phyloP scores from a whole-genome alignment of 1,140 invertebrate genomes.

The Formica selysi region DNA sequence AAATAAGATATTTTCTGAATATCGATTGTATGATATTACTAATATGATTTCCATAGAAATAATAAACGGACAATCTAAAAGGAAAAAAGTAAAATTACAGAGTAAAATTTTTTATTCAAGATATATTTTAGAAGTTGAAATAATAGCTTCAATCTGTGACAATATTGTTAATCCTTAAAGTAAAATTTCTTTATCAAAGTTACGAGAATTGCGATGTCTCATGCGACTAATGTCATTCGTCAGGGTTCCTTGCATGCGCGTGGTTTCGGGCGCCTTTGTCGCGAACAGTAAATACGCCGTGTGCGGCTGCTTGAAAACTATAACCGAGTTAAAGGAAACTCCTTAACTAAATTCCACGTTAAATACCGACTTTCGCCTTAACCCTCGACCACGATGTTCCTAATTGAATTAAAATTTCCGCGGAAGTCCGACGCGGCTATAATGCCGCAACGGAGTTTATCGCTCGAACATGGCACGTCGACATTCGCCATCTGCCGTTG shows the following conservation, averaged over 20 bases:
- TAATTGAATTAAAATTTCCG: constrained; percentile 74
- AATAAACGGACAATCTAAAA: background rate
- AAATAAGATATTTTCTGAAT: background rate
- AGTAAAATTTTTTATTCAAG: background rate
- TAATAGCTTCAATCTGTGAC: background rate
- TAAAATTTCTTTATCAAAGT: background rate
- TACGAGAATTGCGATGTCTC: background rate
- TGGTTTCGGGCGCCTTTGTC: constrained; percentile 39
- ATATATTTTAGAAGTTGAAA: background rate
- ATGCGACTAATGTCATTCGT: constrained; percentile 26
- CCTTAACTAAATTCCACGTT: constrained; percentile 77
- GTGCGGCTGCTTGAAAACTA: constrained; percentile 71
- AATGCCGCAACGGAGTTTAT: constrained; percentile 65
- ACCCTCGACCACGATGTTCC: constrained; percentile 59
- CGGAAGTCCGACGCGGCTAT: constrained; percentile 70
- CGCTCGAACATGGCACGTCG: constrained; percentile 41
- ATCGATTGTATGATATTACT: background rate
- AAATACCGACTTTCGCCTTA: constrained; percentile 77
- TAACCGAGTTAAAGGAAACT: constrained; percentile 75
- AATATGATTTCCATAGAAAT: background rate
- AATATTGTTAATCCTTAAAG: background rate
- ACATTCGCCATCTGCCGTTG: constrained; percentile 38
- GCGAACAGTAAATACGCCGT: constrained; percentile 37
- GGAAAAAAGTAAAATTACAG: background rate
- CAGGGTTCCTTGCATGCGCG: background rate